Evolutionary conservation across 2,797 vertebrate genomes (phyloP), one percentile per base, ranked within the genome.

Genomic region (Rhabdomys pumilio): DNA sequence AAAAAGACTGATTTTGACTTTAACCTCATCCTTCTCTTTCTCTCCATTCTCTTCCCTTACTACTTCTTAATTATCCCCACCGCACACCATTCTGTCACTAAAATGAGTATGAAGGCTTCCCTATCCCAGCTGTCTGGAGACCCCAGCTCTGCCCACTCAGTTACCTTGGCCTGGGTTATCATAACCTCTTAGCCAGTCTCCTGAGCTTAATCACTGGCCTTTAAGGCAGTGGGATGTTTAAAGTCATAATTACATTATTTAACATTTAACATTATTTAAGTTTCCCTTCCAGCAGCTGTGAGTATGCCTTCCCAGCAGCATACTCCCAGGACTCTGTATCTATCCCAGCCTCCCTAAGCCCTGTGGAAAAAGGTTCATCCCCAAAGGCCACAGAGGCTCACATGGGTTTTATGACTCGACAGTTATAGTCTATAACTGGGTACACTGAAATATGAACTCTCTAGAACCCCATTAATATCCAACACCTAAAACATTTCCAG

Each of bases 371-470:
- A 90, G 34, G 34, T 89, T 86, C 44, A 91, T 77, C 41, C 76
- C 53, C 89, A 24, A 17, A 38, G 34, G 8, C 31, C 57, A 73
- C 34, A 41, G 69, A 38, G 63, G 7, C 80, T 97, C 86, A 53
- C 31, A 85, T 93, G 63, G 55, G 0, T 72, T 85, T 90, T 55
- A 20, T 47, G 6, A 95, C 67, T 90, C 90, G 63, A n/a, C 19
- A 29, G 26, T n/a, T 34, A 38, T 4, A 89, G 34, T 41, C 93
- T 90, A 15, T 47, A 93, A 76, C 81, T 6, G 6, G 34, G 34
- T 91, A 65, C 57, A 41, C 22, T 57, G 17, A 79, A 26, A 97
- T 96, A 91, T 96, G 83, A 96, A 95, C 31, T 67, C 72, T 59
- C 38, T 72, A 38, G 67, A 92, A 72, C 29, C 29, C 59, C 63